Evolutionary conservation across 2,113 vertebrate genomes (phyloP).

Genomic region (crab-eating macaque (Macaca fascicularis)): T2T-MFA8v1.1 NC_088381.1:155479501-155480000

Average conservation of each 20-base stretch:
- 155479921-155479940: background rate
- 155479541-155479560: background rate
- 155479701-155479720: background rate
- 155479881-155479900: too few relatives aligned
- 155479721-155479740: too few relatives aligned
- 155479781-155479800: too few relatives aligned
- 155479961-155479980: conserved; percentile 41
- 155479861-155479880: too few relatives aligned
- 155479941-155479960: conserved; percentile 58
- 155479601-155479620: conserved; percentile 33
- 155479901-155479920: background rate
- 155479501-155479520: background rate
- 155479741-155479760: too few relatives aligned
- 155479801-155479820: too few relatives aligned
- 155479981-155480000: conserved; percentile 48
- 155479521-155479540: background rate
- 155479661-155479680: conserved; percentile 39
- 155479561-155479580: background rate
- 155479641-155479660: background rate
- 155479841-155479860: too few relatives aligned
- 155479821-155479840: too few relatives aligned
- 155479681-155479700: background rate
- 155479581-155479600: conserved; percentile 27
- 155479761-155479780: too few relatives aligned
- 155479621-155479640: background rate